These are phyloP conservation scores for Drosophila paucipuncta DNA, from an alignment of 2,888 invertebrate species.

Conservation along the genomic window DNA sequence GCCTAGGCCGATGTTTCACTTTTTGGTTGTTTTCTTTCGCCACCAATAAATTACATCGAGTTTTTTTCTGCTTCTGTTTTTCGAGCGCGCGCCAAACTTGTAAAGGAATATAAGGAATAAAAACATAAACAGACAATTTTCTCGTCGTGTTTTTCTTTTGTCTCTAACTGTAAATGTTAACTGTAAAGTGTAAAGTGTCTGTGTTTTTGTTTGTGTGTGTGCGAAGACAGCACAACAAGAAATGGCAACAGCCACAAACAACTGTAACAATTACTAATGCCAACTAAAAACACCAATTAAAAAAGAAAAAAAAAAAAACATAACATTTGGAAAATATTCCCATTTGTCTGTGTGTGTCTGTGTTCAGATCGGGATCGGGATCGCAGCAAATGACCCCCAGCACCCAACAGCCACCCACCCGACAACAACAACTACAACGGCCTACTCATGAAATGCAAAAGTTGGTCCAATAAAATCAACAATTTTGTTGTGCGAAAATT, in stretches of 20 bases:
- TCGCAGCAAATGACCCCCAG: slow-evolving; percentile 23
- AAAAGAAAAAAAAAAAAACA: slow-evolving; percentile 14
- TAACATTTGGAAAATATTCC: slow-evolving; percentile 28
- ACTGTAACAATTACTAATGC: slow-evolving; percentile 17
- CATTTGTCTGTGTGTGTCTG: slow-evolving; percentile 14
- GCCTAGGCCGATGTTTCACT: slow-evolving; percentile 50
- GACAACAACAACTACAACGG: slow-evolving; percentile 44
- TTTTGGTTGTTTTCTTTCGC: slow-evolving; percentile 60
- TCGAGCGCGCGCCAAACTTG: slow-evolving; percentile 56
- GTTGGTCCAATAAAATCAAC: slow-evolving; percentile 85
- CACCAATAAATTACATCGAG: slow-evolving; percentile 15
- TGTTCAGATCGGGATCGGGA: slow-evolving; percentile 42
- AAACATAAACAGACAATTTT: slow-evolving; percentile 14
- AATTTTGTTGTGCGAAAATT: slow-evolving; percentile 85
- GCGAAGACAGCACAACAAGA: slow-evolving; percentile 10
- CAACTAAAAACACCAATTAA: slow-evolving; percentile 9
- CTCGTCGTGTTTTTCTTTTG: slow-evolving; percentile 26
- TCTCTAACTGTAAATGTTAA: slow-evolving; percentile 45
- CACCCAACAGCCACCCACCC: slow-evolving; percentile 29
- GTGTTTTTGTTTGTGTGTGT: not conserved
- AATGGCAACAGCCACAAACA: slow-evolving; percentile 31
- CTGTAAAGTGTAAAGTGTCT: slow-evolving; percentile 27
- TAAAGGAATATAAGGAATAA: slow-evolving; percentile 32
- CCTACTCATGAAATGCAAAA: slow-evolving; percentile 85
- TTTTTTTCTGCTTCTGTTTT: slow-evolving; percentile 10